Base-by-base conservation (phyloP, 2,888 invertebrate genomes). In the Artemia sinica region DNA sequence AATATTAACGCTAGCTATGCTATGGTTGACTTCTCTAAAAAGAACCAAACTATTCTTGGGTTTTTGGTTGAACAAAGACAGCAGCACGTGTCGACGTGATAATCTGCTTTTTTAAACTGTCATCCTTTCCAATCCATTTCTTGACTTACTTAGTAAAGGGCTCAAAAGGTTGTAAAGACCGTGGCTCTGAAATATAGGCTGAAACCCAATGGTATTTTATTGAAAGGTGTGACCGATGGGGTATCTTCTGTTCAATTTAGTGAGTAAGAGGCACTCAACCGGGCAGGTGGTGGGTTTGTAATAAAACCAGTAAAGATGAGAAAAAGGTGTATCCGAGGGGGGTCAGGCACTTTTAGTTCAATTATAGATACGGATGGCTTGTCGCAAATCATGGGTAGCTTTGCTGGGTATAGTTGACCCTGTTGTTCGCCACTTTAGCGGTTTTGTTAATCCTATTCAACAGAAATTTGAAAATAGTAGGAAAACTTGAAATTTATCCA, bases 201-300 rank as follows among this genome's bases (percentile, higher is more conserved):
- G 18, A 58, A 58, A 58, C 58, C 58, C 58, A 58, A 14, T 14
- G 58, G 58, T 58, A 58, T 58, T 58, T 14, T 58, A 58, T 18
- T 58, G 58, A 58, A 58, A 58, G 58, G 58, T 58, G 58, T 58
- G 58, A 58, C 58, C 58, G 58, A 58, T 58, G 58, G 58, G 58
- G 58, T 58, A 18, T 58, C 58, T 58, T 58, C 58, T 58, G 58
- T 58, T 58, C 58, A 58, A 58, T 58, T 58, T 58, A 58, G 58
- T 58, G n/a, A 18, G 58, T 58, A 58, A 58, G 58, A 58, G 58
- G 58, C 58, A 14, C 58, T 58, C 18, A 18, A 58, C 8, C 58
- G 58, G 58, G 58, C 58, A 58, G 58, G 58, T 58, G 58, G 58
- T 18, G 18, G 14, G 58, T 58, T 58, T 58, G 18, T 18, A n/a